These are phyloP conservation scores for Pseudococcus jackbeardsleyi DNA, from an alignment of 2,888 invertebrate species.

Conservation along the genomic window DNA sequence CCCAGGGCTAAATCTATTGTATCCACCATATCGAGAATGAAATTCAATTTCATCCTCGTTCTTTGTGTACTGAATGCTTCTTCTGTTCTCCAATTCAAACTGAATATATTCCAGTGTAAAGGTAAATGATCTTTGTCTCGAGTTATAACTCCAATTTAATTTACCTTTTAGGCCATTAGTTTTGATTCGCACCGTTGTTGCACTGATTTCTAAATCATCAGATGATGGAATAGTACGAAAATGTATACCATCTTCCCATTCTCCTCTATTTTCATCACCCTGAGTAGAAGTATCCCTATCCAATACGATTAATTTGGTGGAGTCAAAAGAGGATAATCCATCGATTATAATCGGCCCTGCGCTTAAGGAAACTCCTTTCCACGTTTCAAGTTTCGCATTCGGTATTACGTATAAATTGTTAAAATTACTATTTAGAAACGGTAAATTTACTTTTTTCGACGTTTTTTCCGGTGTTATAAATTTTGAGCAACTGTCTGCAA, in stretches of 20 bases:
- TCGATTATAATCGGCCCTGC: not conserved
- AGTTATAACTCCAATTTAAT: constrained; percentile 1
- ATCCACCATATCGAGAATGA: not conserved
- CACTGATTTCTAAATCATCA: not conserved
- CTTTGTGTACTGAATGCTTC: not conserved
- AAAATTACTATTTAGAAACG: not conserved
- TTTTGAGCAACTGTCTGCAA: not conserved
- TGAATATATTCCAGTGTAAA: not conserved
- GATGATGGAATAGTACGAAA: not conserved
- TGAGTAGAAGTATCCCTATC: not conserved
- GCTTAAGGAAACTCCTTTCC: not conserved
- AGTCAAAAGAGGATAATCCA: not conserved
- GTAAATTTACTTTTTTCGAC: not conserved
- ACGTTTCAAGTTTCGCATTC: not conserved
- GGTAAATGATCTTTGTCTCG: not conserved
- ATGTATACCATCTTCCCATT: not conserved
- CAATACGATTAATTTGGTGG: not conserved
- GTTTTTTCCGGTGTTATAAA: not conserved
- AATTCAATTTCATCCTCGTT: not conserved
- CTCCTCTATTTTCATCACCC: too few relatives aligned
- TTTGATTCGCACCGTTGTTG: not conserved
- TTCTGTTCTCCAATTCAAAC: not conserved
- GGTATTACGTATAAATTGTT: not conserved
- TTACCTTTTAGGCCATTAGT: not conserved
- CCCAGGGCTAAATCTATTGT: not conserved